A percentile compares a stretch with the other conserved stretches of the same genome.
Evolutionary conservation across 2,888 invertebrate genomes (phyloP).

Genomic region (Nephrotoma guestfalica): DNA sequence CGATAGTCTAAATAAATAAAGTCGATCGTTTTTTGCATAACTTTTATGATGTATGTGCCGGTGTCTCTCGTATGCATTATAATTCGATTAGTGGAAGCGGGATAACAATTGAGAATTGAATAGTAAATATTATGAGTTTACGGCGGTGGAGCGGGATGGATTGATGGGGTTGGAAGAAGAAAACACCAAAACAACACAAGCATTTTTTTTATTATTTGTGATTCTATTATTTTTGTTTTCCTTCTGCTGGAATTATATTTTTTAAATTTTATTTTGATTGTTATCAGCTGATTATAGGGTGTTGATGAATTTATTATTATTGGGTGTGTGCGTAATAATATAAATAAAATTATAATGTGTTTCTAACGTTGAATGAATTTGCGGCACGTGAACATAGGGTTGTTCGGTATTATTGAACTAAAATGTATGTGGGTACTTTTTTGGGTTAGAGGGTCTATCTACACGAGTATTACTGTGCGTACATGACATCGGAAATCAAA

Average conservation of each 20-base stretch:
- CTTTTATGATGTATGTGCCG: background rate
- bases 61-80: background rate
- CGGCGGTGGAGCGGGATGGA: background rate
- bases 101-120: background rate
- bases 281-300: slow-evolving; percentile 3
- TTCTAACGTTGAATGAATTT: background rate
- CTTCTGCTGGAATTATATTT: background rate
- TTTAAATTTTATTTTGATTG: background rate
- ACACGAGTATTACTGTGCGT: background rate
- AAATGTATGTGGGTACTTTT: background rate
- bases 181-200: background rate
- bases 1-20: background rate
- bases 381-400: background rate
- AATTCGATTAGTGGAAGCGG: background rate
- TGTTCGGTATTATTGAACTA: background rate
- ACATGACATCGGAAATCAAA: too few relatives aligned
- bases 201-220: background rate
- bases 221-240: background rate
- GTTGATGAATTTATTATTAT: background rate
- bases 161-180: background rate
- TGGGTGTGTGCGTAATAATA: background rate
- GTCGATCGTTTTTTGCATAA: background rate
- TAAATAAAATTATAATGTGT: background rate
- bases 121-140: background rate
- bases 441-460: too few relatives aligned